phyloP scores from a whole-genome alignment of 2,797 vertebrate genomes.

The Coendou prehensilis region DNA sequence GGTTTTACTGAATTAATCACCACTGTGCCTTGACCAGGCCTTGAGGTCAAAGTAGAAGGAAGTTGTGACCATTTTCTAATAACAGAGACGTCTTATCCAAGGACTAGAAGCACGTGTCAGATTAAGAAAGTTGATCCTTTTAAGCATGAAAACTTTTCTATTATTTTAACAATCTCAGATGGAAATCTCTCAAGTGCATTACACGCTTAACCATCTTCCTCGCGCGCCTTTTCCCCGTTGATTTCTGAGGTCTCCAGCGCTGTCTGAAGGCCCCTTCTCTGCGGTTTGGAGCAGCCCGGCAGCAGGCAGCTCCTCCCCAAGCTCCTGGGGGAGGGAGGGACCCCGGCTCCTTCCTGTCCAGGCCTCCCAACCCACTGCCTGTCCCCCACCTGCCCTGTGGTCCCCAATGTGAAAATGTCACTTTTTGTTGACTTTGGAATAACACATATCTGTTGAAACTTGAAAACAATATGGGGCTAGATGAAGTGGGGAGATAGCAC shows the following conservation, averaged over 20 bases:
- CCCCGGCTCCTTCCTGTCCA: neutral
- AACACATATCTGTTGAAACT: constrained; percentile 8
- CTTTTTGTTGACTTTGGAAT: neutral
- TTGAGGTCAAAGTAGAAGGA: constrained; percentile 49
- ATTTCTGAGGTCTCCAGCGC: neutral
- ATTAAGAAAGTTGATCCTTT: constrained; percentile 80
- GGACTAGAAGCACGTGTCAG: constrained; percentile 77
- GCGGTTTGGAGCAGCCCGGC: neutral
- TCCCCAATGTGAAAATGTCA: neutral
- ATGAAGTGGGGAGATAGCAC: neutral
- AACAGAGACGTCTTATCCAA: constrained; percentile 65
- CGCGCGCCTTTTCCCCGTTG: constrained; percentile 35
- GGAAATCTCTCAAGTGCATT: constrained; percentile 77
- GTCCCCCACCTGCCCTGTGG: neutral
- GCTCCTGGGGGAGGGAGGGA: neutral
- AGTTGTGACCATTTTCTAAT: constrained; percentile 22
- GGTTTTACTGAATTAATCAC: neutral
- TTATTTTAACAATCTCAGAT: constrained; percentile 77
- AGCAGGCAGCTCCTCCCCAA: neutral
- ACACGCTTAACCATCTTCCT: constrained; percentile 72
- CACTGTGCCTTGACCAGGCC: neutral
- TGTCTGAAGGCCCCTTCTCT: neutral
- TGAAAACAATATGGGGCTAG: neutral
- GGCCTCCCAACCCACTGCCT: neutral
- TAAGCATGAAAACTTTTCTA: constrained; percentile 81